phyloP scores from a whole-genome alignment of 1,140 invertebrate species.

The Panagrolaimus sp. region DNA sequence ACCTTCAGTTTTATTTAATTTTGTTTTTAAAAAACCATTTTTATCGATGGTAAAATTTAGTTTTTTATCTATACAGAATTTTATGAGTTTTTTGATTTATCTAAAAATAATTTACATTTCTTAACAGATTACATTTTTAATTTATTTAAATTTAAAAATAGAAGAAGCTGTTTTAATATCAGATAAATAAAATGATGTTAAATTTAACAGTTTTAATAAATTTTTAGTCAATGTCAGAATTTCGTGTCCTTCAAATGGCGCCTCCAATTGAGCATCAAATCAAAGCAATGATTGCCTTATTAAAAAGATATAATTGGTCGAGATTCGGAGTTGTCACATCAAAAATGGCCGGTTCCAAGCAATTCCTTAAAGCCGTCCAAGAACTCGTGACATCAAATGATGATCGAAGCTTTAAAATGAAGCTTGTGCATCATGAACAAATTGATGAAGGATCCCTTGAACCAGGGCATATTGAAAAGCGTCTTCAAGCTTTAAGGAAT shows the following conservation, averaged over 20 bases:
- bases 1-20: no score
- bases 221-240: conserved; percentile 36
- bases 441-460: conserved; percentile 36
- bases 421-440: conserved; percentile 49
- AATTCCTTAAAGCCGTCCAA: conserved; percentile 42
- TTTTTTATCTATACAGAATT: no score
- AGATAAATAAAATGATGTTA: no score
- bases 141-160: no score
- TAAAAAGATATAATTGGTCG: conserved; percentile 52
- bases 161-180: no score
- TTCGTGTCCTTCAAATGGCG: conserved; percentile 55
- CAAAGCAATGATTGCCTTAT: conserved; percentile 50
- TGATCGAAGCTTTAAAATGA: conserved; percentile 45
- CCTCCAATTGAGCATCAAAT: conserved; percentile 58
- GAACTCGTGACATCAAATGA: conserved; percentile 41
- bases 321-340: conserved; percentile 53
- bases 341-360: conserved; percentile 50
- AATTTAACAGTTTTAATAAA: no score
- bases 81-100: no score
- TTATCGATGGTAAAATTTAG: no score
- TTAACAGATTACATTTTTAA: no score
- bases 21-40: no score
- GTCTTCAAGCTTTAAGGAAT: conserved; percentile 69
- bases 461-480: conserved; percentile 32
- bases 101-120: no score